Evolutionary conservation across 2,888 invertebrate genomes (phyloP).

Genomic region (Lochmaea capreae): DNA sequence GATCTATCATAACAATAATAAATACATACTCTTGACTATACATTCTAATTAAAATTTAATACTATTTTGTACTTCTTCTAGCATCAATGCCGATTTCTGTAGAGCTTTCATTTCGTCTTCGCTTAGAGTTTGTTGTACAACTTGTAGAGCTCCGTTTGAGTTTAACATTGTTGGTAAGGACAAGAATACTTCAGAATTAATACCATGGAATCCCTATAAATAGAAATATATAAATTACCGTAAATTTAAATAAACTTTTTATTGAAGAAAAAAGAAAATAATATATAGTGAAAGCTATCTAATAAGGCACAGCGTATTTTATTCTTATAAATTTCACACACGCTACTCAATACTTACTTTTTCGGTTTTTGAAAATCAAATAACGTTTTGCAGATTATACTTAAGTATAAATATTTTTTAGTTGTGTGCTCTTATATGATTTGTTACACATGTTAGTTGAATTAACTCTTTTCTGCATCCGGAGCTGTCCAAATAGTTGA

Average conservation of each 20-base stretch:
- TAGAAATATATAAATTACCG: slow-evolving; percentile 35
- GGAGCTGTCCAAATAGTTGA: too few relatives aligned
- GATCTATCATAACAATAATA: neutral
- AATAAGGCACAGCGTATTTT: slow-evolving; percentile 8
- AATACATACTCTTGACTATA: neutral
- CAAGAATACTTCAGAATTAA: slow-evolving; percentile 85
- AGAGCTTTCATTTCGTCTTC: slow-evolving; percentile 72
- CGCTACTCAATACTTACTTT: slow-evolving; percentile 15
- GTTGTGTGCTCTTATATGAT: too few relatives aligned
- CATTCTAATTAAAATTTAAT: slow-evolving; percentile 35
- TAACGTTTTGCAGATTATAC: neutral
- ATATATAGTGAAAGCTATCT: neutral
- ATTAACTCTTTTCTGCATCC: too few relatives aligned
- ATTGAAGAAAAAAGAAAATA: neutral
- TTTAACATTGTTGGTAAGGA: slow-evolving; percentile 86
- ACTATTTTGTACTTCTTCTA: slow-evolving; percentile 48
- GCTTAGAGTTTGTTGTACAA: slow-evolving; percentile 80
- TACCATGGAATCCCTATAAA: slow-evolving; percentile 82
- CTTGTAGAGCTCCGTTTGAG: slow-evolving; percentile 75
- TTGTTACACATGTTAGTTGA: too few relatives aligned
- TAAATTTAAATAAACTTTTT: slow-evolving; percentile 6
- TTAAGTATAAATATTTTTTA: neutral
- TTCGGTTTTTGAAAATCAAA: neutral
- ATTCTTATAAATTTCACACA: slow-evolving; percentile 12
- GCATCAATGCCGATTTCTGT: slow-evolving; percentile 72